Conservation (phyloP, 2,113 vertebrate genomes). For the Zosterops pallidus region DNA sequence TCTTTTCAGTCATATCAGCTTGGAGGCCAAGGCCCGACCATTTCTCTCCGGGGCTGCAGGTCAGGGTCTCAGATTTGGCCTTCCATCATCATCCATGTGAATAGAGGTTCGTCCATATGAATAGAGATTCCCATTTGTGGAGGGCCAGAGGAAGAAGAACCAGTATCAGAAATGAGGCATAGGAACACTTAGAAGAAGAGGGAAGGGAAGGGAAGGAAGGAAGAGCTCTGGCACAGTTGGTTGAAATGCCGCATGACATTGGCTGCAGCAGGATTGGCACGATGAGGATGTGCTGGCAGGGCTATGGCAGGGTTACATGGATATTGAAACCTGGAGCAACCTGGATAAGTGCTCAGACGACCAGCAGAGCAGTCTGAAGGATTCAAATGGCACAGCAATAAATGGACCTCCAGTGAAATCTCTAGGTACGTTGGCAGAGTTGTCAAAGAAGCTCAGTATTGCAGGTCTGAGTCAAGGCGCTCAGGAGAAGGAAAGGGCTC, state of each 20-base stretch:
- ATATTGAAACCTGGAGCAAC: not conserved
- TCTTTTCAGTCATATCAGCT: not conserved
- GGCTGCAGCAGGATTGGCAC: not conserved
- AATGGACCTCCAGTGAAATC: not conserved
- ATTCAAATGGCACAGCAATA: not conserved
- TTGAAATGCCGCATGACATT: conserved; percentile 3
- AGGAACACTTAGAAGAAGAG: not conserved
- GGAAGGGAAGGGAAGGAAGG: not conserved
- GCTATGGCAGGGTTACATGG: not conserved
- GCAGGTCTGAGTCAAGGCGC: rapidly evolving
- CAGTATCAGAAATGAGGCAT: not conserved
- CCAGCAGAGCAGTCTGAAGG: not conserved
- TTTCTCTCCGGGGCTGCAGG: not conserved
- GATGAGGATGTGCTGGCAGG: not conserved
- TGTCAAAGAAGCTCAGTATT: not conserved
- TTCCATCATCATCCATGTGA: not conserved
- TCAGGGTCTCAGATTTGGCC: not conserved
- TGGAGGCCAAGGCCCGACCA: not conserved
- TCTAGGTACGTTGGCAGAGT: not conserved
- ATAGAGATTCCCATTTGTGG: not conserved
- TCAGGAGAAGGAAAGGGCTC: not conserved
- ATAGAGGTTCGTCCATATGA: too few relatives aligned
- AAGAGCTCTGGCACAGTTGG: not conserved
- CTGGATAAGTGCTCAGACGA: rapidly evolving
- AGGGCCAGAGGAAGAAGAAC: not conserved